phyloP scores from a whole-genome alignment of 2,797 vertebrate genomes.

The Eremophila alpestris region DNA sequence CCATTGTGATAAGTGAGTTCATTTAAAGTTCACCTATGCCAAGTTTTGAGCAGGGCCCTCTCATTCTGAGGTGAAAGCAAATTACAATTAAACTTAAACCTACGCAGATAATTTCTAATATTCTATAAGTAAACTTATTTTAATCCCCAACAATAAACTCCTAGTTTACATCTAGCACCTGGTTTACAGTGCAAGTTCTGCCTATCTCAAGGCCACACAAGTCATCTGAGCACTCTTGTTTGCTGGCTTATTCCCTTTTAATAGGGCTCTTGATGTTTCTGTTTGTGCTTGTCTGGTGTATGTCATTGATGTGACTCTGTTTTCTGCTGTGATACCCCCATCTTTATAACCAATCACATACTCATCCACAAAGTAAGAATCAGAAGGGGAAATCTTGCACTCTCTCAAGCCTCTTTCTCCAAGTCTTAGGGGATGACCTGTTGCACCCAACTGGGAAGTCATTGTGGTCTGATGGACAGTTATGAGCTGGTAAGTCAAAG shows the following conservation, averaged over 20 bases:
- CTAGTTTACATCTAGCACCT: not conserved
- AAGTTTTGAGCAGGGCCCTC: not conserved
- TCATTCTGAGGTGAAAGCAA: not conserved
- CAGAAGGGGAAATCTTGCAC: not conserved
- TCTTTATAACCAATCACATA: not conserved
- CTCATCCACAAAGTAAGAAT: not conserved
- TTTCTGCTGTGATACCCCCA: not conserved
- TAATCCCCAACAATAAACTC: conserved; percentile 7
- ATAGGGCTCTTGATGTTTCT: not conserved
- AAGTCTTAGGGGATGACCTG: not conserved
- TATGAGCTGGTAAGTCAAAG: not conserved
- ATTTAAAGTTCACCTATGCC: not conserved
- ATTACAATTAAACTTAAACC: not conserved
- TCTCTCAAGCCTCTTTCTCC: not conserved
- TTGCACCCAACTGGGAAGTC: not conserved
- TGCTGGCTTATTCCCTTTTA: not conserved
- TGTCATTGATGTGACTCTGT: not conserved
- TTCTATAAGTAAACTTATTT: not conserved
- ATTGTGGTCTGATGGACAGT: not conserved
- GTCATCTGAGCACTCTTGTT: not conserved
- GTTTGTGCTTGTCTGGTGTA: not conserved
- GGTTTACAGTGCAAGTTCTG: not conserved
- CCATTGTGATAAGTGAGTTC: not conserved
- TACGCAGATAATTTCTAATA: not conserved
- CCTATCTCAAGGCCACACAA: not conserved